These are phyloP conservation scores for Etheostoma spectabile DNA, from an alignment of 2,113 vertebrate species.

Conservation along the genomic window DNA sequence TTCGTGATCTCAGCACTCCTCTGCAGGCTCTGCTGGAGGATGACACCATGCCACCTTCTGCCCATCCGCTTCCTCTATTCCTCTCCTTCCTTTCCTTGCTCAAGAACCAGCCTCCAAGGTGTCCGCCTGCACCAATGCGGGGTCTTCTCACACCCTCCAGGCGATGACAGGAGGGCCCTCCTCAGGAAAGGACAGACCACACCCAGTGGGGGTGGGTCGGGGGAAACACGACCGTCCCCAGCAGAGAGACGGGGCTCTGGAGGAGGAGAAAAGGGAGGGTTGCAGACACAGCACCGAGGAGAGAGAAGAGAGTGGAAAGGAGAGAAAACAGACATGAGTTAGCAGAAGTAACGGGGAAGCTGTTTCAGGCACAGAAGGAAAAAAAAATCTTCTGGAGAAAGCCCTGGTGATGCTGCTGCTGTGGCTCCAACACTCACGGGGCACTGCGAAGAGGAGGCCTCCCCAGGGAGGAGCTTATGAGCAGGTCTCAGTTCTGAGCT, in stretches of 20 bases:
- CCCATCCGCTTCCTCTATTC: slow-evolving; percentile 67
- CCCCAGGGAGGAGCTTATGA: slow-evolving; percentile 85
- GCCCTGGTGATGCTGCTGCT: slow-evolving; percentile 55
- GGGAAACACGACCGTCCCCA: slow-evolving; percentile 82
- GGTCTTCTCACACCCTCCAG: slow-evolving; percentile 73
- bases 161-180: slow-evolving; percentile 85
- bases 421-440: slow-evolving; percentile 81
- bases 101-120: slow-evolving; percentile 56
- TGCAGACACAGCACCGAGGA: slow-evolving; percentile 18
- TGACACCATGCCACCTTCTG: slow-evolving; percentile 82
- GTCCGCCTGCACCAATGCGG: slow-evolving; percentile 55
- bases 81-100: slow-evolving; percentile 49
- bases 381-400: slow-evolving; percentile 41
- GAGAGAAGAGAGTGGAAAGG: neutral
- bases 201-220: slow-evolving; percentile 78
- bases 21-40: slow-evolving; percentile 87
- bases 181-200: slow-evolving; percentile 86
- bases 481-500: slow-evolving; percentile 88
- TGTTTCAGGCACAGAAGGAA: slow-evolving; percentile 52
- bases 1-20: slow-evolving; percentile 87
- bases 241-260: slow-evolving; percentile 85
- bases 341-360: slow-evolving; percentile 59
- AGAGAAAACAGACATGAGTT: slow-evolving; percentile 38
- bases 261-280: slow-evolving; percentile 22
- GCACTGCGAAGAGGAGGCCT: slow-evolving; percentile 84